Percentiles rank a stretch among this genome's conserved stretches.
Evolutionary conservation across 2,113 vertebrate species (phyloP).

Genomic region (Eretmochelys imbricata): DNA sequence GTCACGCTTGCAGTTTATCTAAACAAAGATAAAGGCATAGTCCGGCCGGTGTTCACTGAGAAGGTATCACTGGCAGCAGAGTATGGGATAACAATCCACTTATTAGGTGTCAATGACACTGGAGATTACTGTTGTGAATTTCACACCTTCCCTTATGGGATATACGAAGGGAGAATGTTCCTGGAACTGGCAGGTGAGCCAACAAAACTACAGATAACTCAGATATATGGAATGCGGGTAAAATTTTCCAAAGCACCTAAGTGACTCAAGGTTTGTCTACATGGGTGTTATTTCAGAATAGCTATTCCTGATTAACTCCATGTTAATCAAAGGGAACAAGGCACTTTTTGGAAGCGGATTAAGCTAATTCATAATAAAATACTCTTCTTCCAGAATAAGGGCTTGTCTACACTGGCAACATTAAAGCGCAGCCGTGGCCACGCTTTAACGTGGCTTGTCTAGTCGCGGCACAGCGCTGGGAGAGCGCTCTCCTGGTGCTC

Average conservation of each 20-base stretch:
- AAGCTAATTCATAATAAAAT: not conserved
- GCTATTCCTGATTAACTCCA: not conserved
- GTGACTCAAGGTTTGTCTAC: not conserved
- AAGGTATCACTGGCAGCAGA: not conserved
- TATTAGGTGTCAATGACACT: conserved; percentile 31
- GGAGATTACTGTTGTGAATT: conserved; percentile 58
- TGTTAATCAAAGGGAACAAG: not conserved
- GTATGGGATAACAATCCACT: conserved; percentile 30
- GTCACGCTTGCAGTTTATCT: conserved; percentile 7
- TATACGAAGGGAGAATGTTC: conserved; percentile 42
- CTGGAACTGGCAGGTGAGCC: conserved; percentile 39
- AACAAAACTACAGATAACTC: conserved; percentile 5
- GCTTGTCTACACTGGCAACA: too few species aligned
- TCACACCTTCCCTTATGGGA: conserved; percentile 60
- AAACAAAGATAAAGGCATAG: not conserved
- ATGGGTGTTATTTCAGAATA: not conserved
- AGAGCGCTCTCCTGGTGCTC: too few species aligned
- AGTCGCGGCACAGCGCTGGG: too few species aligned
- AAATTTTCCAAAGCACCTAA: not conserved
- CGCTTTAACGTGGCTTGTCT: too few species aligned
- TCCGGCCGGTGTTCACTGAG: not conserved
- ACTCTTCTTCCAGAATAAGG: not conserved
- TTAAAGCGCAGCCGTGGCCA: too few species aligned
- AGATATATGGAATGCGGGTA: not conserved
- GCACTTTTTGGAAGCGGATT: not conserved